These are phyloP conservation scores for Corydoras maculifer DNA, from an alignment of 2,113 vertebrate species.

Conservation along the genomic window DNA sequence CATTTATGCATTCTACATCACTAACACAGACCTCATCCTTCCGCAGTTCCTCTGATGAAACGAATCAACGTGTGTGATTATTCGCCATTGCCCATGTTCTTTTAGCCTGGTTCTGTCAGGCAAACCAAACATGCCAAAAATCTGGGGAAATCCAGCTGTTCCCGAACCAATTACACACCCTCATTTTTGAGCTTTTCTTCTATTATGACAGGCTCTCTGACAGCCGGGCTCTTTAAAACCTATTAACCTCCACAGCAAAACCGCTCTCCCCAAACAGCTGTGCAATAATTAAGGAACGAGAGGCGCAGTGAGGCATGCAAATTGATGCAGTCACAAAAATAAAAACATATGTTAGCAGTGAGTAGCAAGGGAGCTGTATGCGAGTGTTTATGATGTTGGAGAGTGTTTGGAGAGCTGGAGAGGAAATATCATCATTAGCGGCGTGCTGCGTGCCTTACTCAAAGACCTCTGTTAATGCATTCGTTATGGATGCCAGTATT, in stretches of 20 bases:
- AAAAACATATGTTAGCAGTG: constrained; percentile 59
- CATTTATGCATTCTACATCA: constrained; percentile 48
- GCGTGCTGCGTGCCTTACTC: constrained; percentile 48
- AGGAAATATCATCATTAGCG: constrained; percentile 59
- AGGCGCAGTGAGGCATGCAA: constrained; percentile 52
- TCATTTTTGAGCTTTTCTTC: constrained; percentile 40
- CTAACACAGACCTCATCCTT: constrained; percentile 48
- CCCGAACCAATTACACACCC: constrained; percentile 35
- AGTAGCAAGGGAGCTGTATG: constrained; percentile 48
- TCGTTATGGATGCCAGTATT: constrained; percentile 51
- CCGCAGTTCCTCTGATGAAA: constrained; percentile 38
- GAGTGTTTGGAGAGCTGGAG: constrained; percentile 36
- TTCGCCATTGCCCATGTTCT: constrained; percentile 35
- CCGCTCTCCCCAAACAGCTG: constrained; percentile 44
- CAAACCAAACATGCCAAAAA: constrained; percentile 43
- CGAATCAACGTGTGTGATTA: constrained; percentile 48
- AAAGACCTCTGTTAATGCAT: constrained; percentile 49
- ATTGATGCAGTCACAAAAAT: constrained; percentile 56
- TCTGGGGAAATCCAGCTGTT: constrained; percentile 18
- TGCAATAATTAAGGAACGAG: constrained; percentile 51
- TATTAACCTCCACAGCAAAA: constrained; percentile 46
- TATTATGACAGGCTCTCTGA: constrained; percentile 54
- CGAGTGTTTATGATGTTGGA: constrained; percentile 56
- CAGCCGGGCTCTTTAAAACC: constrained; percentile 49
- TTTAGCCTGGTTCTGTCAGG: constrained; percentile 12